Conservation (phyloP, 2,888 invertebrate genomes). For the Chrysopilus asiliformis region DNA sequence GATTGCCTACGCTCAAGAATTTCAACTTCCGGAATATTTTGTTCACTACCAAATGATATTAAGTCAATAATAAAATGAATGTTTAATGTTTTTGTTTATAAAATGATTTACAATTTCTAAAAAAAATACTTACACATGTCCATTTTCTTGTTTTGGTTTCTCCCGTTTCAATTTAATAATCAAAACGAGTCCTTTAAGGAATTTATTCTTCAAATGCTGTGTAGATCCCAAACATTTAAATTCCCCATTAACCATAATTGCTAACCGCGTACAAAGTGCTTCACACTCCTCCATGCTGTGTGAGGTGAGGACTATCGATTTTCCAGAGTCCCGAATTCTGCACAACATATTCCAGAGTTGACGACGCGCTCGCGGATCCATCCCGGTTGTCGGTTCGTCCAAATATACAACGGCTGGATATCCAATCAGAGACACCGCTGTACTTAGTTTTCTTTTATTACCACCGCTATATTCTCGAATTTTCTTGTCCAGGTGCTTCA, state of each 20-base stretch:
- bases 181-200: constrained; percentile 38
- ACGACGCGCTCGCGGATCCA: constrained; percentile 63
- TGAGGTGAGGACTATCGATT: constrained; percentile 64
- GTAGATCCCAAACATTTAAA: constrained; percentile 59
- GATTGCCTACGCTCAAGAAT: too few species aligned
- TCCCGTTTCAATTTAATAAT: constrained; percentile 23
- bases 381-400: constrained; percentile 41
- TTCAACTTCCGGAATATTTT: too few species aligned
- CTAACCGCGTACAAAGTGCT: constrained; percentile 58
- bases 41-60: too few species aligned
- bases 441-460: constrained; percentile 54
- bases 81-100: too few species aligned
- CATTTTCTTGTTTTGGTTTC: too few species aligned
- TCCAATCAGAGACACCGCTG: constrained; percentile 55
- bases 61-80: too few species aligned
- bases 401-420: constrained; percentile 51
- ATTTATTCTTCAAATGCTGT: constrained; percentile 61
- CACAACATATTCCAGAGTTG: constrained; percentile 65
- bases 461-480: constrained; percentile 48
- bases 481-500: constrained; percentile 44
- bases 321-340: constrained; percentile 50
- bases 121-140: too few species aligned
- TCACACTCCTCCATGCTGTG: constrained; percentile 75
- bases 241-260: constrained; percentile 63
- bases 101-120: too few species aligned